Evolutionary conservation across 2,888 invertebrate species (phyloP).

Genomic region (Megastigmus dorsalis): DNA sequence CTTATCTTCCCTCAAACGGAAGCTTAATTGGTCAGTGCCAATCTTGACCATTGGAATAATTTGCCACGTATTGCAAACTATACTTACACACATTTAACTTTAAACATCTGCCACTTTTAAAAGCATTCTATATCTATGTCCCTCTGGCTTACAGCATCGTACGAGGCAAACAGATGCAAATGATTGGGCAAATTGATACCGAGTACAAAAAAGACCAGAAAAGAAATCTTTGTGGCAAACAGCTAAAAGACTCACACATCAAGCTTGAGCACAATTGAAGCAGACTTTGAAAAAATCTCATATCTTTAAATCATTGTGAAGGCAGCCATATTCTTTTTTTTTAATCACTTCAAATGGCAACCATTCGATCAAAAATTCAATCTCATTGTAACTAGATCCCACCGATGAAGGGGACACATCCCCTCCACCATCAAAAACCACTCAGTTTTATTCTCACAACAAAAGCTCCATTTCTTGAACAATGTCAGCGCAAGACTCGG

Average conservation of each 20-base stretch:
- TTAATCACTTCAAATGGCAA: conserved; percentile 45
- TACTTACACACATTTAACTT: background rate
- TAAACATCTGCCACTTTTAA: conserved; percentile 16
- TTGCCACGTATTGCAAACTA: conserved; percentile 1
- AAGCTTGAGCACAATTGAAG: too few species aligned
- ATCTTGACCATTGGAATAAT: conserved; percentile 35
- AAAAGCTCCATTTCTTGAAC: background rate
- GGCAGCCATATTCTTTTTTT: conserved; percentile 51
- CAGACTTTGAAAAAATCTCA: background rate
- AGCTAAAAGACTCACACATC: background rate
- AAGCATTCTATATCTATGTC: background rate
- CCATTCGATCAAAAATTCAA: conserved; percentile 27
- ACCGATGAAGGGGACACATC: conserved; percentile 15
- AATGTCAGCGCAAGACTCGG: background rate
- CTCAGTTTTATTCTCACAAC: background rate
- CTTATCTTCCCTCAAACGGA: conserved; percentile 36
- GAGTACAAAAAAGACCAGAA: background rate
- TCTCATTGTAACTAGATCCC: conserved; percentile 31
- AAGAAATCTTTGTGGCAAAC: background rate
- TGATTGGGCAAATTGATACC: conserved; percentile 24
- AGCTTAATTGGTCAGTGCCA: conserved; percentile 22
- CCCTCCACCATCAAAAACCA: background rate
- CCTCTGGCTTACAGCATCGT: background rate
- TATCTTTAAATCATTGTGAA: background rate
- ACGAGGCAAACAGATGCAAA: conserved; percentile 20